phyloP scores from a whole-genome alignment of 2,113 vertebrate species.

The Prionailurus bengalensis region DNA sequence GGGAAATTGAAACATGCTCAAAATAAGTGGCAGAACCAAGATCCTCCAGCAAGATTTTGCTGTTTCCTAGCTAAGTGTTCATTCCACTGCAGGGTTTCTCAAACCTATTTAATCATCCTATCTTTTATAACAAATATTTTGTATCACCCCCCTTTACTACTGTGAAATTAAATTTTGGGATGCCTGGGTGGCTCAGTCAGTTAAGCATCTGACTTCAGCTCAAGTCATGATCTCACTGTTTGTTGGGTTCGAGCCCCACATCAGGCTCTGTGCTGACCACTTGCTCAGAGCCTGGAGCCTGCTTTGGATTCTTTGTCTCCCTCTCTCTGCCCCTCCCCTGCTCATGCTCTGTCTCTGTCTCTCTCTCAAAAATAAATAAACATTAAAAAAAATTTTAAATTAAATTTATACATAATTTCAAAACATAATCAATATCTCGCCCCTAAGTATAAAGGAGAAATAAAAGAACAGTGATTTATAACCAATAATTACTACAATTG shows the following conservation, averaged over 20 bases:
- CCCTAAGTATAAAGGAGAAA: not conserved
- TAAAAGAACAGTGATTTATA: not conserved
- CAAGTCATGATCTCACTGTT: too few species aligned
- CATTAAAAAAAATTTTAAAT: not conserved
- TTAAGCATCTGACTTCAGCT: too few species aligned
- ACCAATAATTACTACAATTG: not conserved
- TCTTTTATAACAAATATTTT: not conserved
- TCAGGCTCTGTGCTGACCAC: too few species aligned
- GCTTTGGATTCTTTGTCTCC: too few species aligned
- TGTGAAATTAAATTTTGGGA: not conserved
- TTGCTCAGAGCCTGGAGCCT: too few species aligned
- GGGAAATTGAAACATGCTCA: not conserved
- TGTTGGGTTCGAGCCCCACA: too few species aligned
- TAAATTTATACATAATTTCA: conserved; percentile 24
- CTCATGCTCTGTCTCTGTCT: too few species aligned
- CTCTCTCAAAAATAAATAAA: too few species aligned
- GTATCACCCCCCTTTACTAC: not conserved
- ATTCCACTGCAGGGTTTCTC: not conserved
- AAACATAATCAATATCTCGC: not conserved
- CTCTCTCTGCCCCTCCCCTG: too few species aligned
- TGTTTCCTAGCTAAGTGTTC: not conserved
- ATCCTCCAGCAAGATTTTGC: not conserved
- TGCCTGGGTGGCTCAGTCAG: too few species aligned
- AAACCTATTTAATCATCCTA: not conserved
- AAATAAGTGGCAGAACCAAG: not conserved